These are phyloP conservation scores for Drosophila baimaii DNA, from an alignment of 1,140 invertebrate genomes.

Conservation along the genomic window DNA sequence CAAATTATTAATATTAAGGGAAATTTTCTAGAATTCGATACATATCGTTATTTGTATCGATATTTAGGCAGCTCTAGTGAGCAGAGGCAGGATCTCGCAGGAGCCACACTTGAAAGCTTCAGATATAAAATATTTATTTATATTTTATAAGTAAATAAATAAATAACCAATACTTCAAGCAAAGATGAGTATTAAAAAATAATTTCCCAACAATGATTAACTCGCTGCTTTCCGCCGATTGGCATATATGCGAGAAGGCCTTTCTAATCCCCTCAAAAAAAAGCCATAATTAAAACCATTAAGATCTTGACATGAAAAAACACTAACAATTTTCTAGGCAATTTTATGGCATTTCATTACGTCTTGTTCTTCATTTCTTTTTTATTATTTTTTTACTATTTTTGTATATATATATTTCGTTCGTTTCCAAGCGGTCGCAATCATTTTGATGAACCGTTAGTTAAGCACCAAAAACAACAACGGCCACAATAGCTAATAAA, in stretches of 20 bases:
- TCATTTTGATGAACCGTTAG: constrained; percentile 53
- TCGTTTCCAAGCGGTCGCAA: constrained; percentile 28
- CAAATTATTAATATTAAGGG: no score
- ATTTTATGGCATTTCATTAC: constrained; percentile 23
- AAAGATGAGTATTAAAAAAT: no score
- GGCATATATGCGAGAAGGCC: background rate
- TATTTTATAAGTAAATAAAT: no score
- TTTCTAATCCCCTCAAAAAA: background rate
- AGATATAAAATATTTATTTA: no score
- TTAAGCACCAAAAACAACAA: constrained; percentile 47
- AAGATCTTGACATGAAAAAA: constrained; percentile 16
- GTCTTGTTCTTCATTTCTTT: constrained; percentile 1
- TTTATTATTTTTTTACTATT: background rate
- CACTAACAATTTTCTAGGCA: constrained; percentile 24
- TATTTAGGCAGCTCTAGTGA: no score
- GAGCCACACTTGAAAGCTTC: no score
- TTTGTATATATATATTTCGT: background rate
- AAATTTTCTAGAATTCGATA: no score
- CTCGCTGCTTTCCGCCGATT: background rate
- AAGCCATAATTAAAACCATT: constrained; percentile 25
- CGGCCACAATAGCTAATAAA: constrained; percentile 42
- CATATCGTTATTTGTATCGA: no score
- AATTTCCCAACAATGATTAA: no score
- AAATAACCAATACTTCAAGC: no score
- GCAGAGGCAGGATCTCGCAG: no score